Evolutionary conservation across 2,888 invertebrate species (phyloP), one percentile per base, ranked within the genome.

Genomic region (Anthrax anthrax): DNA sequence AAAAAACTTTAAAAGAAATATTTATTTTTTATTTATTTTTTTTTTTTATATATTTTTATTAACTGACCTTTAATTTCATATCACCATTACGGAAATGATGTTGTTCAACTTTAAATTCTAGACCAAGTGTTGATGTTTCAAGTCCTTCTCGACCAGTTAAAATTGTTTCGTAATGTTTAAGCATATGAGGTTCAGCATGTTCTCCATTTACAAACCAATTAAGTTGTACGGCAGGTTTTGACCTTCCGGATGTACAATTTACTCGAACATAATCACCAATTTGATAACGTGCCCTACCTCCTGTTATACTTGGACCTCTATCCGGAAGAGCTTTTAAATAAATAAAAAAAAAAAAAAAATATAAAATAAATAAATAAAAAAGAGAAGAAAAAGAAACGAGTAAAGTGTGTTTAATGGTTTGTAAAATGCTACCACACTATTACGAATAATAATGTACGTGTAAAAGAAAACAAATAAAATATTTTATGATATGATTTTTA

Each of bases 51-150:
- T n/a, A n/a, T n/a, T n/a, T n/a, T n/a, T n/a, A n/a, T n/a, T n/a
- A n/a, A 47, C 56, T 56, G 50, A 70, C 70, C 72, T 81, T 83
- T 51, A 84, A 70, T 67, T 83, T 83, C 76, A 84, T 76, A 64
- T 82, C 81, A 49, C 82, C 81, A 49, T 74, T 70, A 57, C 76
- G 74, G 68, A 83, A 83, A 64, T 84, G 82, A 58, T 78, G 75
- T 56, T 73, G 72, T 44, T 74, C 73, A 43, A 82, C 80, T 52
- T 73, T 72, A 64, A 84, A 83, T 60, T 81, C 77, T 51, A 84
- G 67, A 27, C 80, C 81, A 48, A 82, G 65, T 42, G 76, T 72
- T 2, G 81, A 75, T 14, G 80, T 80, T 64, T 81, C 79, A 47
- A 83, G 69, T 16, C 78, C 77, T 54, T 78, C 77, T 2, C 74